phyloP scores from a whole-genome alignment of 2,888 invertebrate genomes.

The Zonitis immaculata region DNA sequence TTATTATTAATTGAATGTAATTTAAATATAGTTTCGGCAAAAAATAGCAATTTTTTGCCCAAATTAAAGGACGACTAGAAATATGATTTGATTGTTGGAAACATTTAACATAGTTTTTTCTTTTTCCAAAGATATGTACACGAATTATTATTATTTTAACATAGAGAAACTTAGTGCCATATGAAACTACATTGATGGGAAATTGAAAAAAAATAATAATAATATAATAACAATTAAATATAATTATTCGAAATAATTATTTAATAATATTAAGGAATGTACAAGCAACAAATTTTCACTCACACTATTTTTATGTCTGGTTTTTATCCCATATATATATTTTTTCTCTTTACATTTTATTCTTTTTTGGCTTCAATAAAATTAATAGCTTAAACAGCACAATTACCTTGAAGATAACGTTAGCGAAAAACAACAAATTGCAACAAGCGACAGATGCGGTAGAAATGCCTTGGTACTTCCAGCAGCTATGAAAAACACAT shows the following conservation, averaged over 20 bases:
- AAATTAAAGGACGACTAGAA: constrained; percentile 37
- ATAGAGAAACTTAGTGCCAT: constrained; percentile 38
- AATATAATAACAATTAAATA: constrained; percentile 14
- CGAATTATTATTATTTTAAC: constrained; percentile 14
- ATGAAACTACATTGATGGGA: constrained; percentile 37
- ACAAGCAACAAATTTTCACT: constrained; percentile 33
- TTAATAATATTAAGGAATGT: constrained; percentile 35
- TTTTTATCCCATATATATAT: constrained; percentile 6
- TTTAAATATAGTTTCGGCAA: neutral
- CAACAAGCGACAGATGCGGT: constrained; percentile 35
- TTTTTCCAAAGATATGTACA: constrained; percentile 32
- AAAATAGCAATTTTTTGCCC: no score
- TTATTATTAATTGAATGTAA: neutral
- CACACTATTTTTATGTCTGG: constrained; percentile 14
- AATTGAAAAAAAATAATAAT: constrained; percentile 16
- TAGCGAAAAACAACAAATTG: constrained; percentile 36
- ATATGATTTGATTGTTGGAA: constrained; percentile 39
- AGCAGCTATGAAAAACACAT: constrained; percentile 39
- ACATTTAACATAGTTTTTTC: constrained; percentile 26
- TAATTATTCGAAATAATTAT: constrained; percentile 22
- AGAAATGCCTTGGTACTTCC: constrained; percentile 41
- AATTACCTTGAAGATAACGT: constrained; percentile 41
- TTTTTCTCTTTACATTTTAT: constrained; percentile 23
- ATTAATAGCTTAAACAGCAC: constrained; percentile 21
- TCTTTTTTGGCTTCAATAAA: constrained; percentile 37